Conservation (phyloP, 2,888 invertebrate genomes). For the Temnothorax ravouxi region DNA sequence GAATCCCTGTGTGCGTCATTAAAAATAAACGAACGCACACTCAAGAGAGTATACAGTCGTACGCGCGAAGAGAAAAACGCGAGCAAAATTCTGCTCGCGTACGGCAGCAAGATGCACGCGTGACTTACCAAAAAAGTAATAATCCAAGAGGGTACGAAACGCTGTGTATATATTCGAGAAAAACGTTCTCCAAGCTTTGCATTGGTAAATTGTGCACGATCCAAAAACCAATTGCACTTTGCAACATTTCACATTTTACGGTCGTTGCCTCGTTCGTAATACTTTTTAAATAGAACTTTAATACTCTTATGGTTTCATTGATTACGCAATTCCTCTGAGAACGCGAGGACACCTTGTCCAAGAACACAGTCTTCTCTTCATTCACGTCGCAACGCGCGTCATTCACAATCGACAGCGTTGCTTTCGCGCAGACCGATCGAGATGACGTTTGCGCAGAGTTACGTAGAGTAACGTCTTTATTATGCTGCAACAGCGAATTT, state of each 20-base stretch:
- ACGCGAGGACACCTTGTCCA: slow-evolving; percentile 38
- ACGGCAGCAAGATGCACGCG: not conserved
- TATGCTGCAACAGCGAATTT: slow-evolving; percentile 25
- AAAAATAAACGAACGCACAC: too few species aligned
- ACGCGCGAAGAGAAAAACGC: not conserved
- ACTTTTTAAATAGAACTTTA: slow-evolving; percentile 84
- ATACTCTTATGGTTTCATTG: slow-evolving; percentile 77
- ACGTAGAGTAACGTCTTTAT: not conserved
- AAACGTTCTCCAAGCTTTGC: slow-evolving; percentile 87
- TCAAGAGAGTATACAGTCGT: too few species aligned
- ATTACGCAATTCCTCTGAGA: slow-evolving; percentile 60
- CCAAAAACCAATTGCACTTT: slow-evolving; percentile 86
- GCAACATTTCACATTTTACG: slow-evolving; percentile 82
- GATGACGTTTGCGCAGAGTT: not conserved
- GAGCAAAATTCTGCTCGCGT: too few species aligned
- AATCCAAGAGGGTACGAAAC: slow-evolving; percentile 84
- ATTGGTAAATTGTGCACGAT: slow-evolving; percentile 86
- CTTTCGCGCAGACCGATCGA: not conserved
- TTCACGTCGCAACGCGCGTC: not conserved
- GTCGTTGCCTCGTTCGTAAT: slow-evolving; percentile 81
- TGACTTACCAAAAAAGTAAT: slow-evolving; percentile 82
- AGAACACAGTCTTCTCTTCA: not conserved
- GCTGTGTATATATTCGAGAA: slow-evolving; percentile 88
- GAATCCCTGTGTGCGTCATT: not conserved
- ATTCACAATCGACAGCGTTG: not conserved